These are phyloP conservation scores for Ptychoptera contaminata DNA, from an alignment of 2,888 invertebrate species.

Conservation along the genomic window DNA sequence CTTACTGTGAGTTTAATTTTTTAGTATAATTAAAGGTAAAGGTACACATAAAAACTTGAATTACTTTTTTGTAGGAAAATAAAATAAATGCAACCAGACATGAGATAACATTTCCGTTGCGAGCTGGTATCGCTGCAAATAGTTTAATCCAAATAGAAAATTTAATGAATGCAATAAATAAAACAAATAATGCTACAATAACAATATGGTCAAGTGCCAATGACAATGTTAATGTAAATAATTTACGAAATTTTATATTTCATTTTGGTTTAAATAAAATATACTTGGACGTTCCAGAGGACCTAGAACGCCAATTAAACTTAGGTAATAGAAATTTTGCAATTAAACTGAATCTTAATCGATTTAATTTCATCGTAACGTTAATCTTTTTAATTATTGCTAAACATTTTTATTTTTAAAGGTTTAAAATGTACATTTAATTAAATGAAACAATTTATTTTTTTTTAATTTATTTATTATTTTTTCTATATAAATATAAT, in stretches of 20 bases:
- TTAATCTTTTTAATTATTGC: no score
- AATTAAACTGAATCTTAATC: no score
- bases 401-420: no score
- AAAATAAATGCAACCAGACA: slow-evolving; percentile 34
- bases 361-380: no score
- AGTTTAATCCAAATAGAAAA: slow-evolving; percentile 43
- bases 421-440: no score
- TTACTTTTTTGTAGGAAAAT: slow-evolving; percentile 14
- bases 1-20: slow-evolving; percentile 31
- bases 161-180: slow-evolving; percentile 35
- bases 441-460: no score
- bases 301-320: slow-evolving; percentile 36
- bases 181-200: slow-evolving; percentile 36
- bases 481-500: no score
- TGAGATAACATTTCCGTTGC: slow-evolving; percentile 64
- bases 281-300: slow-evolving; percentile 62
- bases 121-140: slow-evolving; percentile 51
- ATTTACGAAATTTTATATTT: slow-evolving; percentile 48
- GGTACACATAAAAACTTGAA: neutral
- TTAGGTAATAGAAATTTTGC: slow-evolving; percentile 19
- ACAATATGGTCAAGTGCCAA: slow-evolving; percentile 62
- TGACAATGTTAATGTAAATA: slow-evolving; percentile 49
- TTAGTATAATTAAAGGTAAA: neutral
- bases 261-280: slow-evolving; percentile 49
- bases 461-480: no score